Conservation (phyloP, 2,888 invertebrate species). For the Macroteleia sp. region DNA sequence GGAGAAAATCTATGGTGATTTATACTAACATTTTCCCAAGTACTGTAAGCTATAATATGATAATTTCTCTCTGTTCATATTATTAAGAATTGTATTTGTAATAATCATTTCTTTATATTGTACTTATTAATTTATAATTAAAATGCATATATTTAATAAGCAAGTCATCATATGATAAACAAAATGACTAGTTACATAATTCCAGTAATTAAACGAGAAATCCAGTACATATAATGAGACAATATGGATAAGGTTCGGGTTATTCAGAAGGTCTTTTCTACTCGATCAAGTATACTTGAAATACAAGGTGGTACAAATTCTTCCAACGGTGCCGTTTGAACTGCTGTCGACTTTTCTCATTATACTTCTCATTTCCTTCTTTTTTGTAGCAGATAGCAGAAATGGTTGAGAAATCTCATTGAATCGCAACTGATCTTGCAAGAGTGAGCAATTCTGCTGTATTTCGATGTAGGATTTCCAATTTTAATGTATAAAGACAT, state of each 20-base stretch:
- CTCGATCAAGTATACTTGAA: conserved; percentile 43
- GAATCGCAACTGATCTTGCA: conserved; percentile 21
- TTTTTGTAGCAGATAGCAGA: conserved; percentile 11
- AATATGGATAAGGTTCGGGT: conserved; percentile 17
- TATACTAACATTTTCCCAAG: too few species aligned
- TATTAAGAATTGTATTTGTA: too few species aligned
- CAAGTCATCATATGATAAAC: too few species aligned
- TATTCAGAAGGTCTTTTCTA: conserved; percentile 48
- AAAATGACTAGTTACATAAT: conserved; percentile 13
- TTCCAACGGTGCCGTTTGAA: conserved; percentile 38
- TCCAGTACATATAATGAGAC: conserved; percentile 19
- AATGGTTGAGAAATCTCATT: conserved; percentile 23
- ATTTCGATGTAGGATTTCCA: conserved; percentile 17
- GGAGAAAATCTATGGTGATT: too few species aligned
- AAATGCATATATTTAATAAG: too few species aligned
- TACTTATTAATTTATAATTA: too few species aligned
- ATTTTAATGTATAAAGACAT: conserved; percentile 44
- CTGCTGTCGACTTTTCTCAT: conserved; percentile 58
- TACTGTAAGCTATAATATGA: too few species aligned
- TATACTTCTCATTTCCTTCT: conserved; percentile 42
- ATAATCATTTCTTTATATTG: too few species aligned
- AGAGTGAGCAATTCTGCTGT: conserved; percentile 40
- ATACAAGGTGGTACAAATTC: conserved; percentile 36
- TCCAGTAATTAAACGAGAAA: conserved; percentile 14
- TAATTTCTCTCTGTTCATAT: too few species aligned